These are phyloP conservation scores for Plectropomus leopardus DNA, from an alignment of 2,113 vertebrate species.

Conservation along the genomic window DNA sequence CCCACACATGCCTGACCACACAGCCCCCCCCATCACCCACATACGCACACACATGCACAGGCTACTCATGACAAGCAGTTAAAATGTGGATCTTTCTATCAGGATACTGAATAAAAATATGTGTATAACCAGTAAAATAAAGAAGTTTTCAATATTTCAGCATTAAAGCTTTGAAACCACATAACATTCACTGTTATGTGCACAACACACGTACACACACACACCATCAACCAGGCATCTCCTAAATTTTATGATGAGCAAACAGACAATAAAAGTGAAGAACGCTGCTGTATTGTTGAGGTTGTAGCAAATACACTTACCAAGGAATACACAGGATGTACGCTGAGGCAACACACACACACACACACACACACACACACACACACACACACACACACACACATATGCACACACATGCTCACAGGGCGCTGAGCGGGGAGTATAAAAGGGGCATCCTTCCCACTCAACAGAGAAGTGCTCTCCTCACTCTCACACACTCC, in stretches of 20 bases:
- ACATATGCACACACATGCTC: slow-evolving; percentile 33
- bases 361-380: slow-evolving; percentile 37
- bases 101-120: background rate
- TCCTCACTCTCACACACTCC: slow-evolving; percentile 68
- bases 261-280: slow-evolving; percentile 65
- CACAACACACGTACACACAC: background rate
- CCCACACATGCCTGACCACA: slow-evolving; percentile 23
- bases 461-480: slow-evolving; percentile 74
- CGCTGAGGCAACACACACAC: slow-evolving; percentile 38
- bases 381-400: slow-evolving; percentile 50
- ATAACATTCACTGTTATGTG: background rate
- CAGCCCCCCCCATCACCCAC: background rate
- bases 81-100: slow-evolving; percentile 5
- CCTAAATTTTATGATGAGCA: slow-evolving; percentile 47
- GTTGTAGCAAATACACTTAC: slow-evolving; percentile 41
- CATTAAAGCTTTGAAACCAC: background rate
- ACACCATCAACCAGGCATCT: slow-evolving; percentile 18
- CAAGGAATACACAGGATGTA: slow-evolving; percentile 42
- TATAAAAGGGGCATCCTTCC: slow-evolving; percentile 82
- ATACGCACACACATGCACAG: slow-evolving; percentile 8
- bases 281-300: background rate
- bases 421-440: slow-evolving; percentile 60
- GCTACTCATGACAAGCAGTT: background rate
- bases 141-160: slow-evolving; percentile 4
- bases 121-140: background rate